Percentiles rank a stretch among this genome's conserved stretches.
phyloP scores from a whole-genome alignment of 2,113 vertebrate genomes.

The Perca flavescens region DNA sequence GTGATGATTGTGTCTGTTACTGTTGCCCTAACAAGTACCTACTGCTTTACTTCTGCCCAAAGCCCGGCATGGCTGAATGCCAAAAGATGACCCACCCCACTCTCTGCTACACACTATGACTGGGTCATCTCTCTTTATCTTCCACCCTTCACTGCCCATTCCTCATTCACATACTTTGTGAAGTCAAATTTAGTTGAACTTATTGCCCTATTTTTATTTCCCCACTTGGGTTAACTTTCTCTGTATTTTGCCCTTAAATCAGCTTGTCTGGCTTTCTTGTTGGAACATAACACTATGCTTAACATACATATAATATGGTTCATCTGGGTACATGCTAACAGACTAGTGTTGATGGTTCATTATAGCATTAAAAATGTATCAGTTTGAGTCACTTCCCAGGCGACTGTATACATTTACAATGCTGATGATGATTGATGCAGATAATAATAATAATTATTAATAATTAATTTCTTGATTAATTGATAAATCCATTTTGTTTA shows the following conservation, averaged over 20 bases:
- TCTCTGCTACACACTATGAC: conserved; percentile 2
- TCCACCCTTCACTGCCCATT: background rate
- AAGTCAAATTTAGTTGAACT: conserved; percentile 3
- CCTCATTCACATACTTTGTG: background rate
- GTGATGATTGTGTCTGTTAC: conserved; percentile 77
- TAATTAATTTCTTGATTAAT: background rate
- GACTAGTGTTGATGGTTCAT: background rate
- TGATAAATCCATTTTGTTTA: background rate
- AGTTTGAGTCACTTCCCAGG: background rate
- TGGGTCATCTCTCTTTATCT: conserved; percentile 12
- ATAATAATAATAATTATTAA: too few relatives aligned
- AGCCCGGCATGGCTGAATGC: conserved; percentile 35
- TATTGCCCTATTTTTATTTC: background rate
- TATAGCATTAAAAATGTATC: background rate
- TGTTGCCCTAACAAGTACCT: conserved; percentile 76
- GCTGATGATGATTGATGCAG: background rate
- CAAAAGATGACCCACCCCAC: conserved; percentile 57
- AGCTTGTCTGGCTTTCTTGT: background rate
- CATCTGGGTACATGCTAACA: background rate
- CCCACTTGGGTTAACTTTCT: background rate
- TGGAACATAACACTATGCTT: background rate
- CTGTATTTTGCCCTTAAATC: background rate
- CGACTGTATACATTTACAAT: background rate
- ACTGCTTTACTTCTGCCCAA: conserved; percentile 21
- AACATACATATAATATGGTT: background rate